These are phyloP conservation scores for Glandiceps talaboti DNA, from an alignment of 53 echinoderm and acorn worm genomes.

Conservation along the genomic window DNA sequence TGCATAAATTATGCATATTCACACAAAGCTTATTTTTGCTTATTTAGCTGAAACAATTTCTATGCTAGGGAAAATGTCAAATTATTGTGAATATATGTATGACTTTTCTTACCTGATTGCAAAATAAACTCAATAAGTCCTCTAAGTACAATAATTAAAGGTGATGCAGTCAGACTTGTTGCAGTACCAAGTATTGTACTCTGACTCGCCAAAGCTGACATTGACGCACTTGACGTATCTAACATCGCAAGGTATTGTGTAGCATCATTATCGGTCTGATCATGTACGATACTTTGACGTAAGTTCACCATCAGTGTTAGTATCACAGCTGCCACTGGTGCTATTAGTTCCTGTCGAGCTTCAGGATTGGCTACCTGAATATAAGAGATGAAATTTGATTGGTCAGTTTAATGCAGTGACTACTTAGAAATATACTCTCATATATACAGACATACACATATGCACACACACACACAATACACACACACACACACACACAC, in stretches of 20 bases:
- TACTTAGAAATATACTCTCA: too few species aligned
- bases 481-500: too few species aligned
- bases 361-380: conserved; percentile 66
- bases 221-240: conserved; percentile 12
- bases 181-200: conserved; percentile 4
- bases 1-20: too few species aligned
- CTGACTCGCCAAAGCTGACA: conserved; percentile 11
- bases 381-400: background rate
- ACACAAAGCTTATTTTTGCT: too few species aligned
- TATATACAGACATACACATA: too few species aligned
- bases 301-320: conserved; percentile 63
- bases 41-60: too few species aligned
- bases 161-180: background rate
- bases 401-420: too few species aligned
- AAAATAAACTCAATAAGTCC: conserved; percentile 65
- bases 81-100: too few species aligned
- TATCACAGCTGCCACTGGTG: conserved; percentile 74
- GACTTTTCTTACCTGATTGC: conserved; percentile 62
- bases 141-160: conserved; percentile 30
- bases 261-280: conserved; percentile 55
- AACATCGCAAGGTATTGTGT: conserved; percentile 61
- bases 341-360: conserved; percentile 65
- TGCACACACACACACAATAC: too few species aligned
- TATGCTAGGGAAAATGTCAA: too few species aligned
- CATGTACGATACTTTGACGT: conserved; percentile 61